A percentile compares a stretch with the other conserved stretches of the same genome.
Conservation (phyloP, 2,797 vertebrate genomes). For the Acanthiza pusilla region DNA sequence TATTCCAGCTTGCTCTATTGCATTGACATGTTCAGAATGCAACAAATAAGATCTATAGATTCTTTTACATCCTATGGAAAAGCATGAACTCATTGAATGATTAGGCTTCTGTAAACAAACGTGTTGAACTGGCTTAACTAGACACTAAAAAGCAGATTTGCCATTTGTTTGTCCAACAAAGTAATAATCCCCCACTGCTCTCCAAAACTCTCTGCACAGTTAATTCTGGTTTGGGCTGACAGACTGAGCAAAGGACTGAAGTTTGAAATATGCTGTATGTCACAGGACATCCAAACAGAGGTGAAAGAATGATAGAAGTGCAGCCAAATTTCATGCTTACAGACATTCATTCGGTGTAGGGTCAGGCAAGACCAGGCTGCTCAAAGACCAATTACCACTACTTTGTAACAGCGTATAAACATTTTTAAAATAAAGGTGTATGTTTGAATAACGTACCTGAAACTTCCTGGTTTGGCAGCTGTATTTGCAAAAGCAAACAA, state of each 20-base stretch:
- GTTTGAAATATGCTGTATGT: neutral
- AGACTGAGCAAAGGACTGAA: neutral
- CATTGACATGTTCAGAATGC: neutral
- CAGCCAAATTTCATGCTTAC: neutral
- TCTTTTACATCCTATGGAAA: neutral
- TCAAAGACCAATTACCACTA: neutral
- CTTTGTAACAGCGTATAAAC: neutral
- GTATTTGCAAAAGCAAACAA: neutral
- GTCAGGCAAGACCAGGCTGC: neutral
- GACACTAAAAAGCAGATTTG: neutral
- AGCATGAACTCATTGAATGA: neutral
- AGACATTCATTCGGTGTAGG: neutral
- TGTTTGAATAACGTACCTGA: neutral
- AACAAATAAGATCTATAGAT: neutral
- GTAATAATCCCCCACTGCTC: neutral
- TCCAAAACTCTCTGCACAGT: neutral
- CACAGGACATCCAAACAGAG: neutral
- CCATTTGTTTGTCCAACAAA: neutral
- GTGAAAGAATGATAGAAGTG: neutral
- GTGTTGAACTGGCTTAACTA: neutral
- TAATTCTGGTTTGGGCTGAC: neutral
- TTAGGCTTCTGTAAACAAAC: neutral
- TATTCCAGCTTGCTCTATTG: neutral
- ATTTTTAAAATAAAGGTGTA: neutral
- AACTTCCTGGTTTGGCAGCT: neutral